These are phyloP conservation scores for Charaxes varanes DNA, from an alignment of 1,140 invertebrate species.

Conservation along the genomic window DNA sequence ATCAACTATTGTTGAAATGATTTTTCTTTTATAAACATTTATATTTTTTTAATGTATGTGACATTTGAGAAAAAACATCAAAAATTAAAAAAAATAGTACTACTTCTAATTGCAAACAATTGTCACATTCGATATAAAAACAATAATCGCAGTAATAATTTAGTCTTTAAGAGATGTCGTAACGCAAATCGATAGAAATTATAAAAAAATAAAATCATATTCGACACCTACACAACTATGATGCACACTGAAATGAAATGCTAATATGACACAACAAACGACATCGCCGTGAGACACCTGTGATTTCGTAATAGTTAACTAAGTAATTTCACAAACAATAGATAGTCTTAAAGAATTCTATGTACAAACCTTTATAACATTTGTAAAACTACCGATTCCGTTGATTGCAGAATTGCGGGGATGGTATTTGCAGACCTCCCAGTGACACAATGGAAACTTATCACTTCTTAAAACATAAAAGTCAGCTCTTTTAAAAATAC, in stretches of 20 bases:
- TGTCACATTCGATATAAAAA: too few relatives aligned
- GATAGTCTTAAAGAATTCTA: conserved; percentile 2
- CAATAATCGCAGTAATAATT: too few relatives aligned
- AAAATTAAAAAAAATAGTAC: too few relatives aligned
- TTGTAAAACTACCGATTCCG: conserved; percentile 38
- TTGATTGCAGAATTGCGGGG: conserved; percentile 17
- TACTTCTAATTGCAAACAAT: too few relatives aligned
- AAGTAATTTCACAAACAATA: conserved; percentile 12
- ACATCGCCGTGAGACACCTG: conserved; percentile 28
- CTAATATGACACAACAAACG: conserved; percentile 30
- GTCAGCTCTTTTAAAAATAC: conserved; percentile 22
- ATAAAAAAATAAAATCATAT: conserved; percentile 30
- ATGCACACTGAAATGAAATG: conserved; percentile 38
- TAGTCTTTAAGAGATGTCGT: too few relatives aligned
- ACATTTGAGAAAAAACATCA: too few relatives aligned
- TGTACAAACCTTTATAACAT: conserved; percentile 68
- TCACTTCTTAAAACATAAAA: conserved; percentile 29
- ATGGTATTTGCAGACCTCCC: conserved; percentile 30
- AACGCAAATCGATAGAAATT: conserved; percentile 26
- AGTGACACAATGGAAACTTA: conserved; percentile 34
- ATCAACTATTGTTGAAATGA: too few relatives aligned
- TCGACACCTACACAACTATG: conserved; percentile 48
- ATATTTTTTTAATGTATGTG: too few relatives aligned
- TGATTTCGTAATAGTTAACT: conserved; percentile 20
- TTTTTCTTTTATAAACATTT: too few relatives aligned